Base-by-base conservation (phyloP, 2,113 vertebrate species). In the Butastur rufipennis region DNA sequence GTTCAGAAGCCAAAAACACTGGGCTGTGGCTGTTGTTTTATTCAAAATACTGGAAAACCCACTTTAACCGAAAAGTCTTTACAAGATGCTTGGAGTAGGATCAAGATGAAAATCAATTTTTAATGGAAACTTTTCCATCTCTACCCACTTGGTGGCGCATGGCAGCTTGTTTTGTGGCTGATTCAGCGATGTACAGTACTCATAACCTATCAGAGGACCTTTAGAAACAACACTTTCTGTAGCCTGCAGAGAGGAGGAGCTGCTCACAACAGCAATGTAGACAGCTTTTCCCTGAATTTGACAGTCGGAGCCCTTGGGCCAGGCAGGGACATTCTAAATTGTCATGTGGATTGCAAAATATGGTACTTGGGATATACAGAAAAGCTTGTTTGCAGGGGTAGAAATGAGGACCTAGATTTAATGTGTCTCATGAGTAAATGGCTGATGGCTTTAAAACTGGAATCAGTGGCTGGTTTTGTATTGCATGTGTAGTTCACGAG, bases 121-220 rank as follows among this genome's bases (percentile, higher is more conserved):
- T 55, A 18, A 17, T 38, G 77, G 81, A 5, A 74, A 59, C 84
- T 7, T 66, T 98, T 93, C 21, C 63, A 2, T 26, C 61, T 75
- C 2, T 65, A 4, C 84, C 98, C 98, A 97, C 98, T 20, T 88
- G 98, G 95, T 96, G 98, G 98, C 95, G 78, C 81, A 34, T 47
- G 80, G 94, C 87, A 56, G 94, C 82, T 66, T 67, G 68, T 11
- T 74, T 4, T 27, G 67, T 65, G 72, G 58, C 73, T 70, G 75
- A 2, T 58, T 9, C 53, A 17, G 36, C 50, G 45, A 50, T 47
- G 80, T 50, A 10, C 38, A 47, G 8, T 23, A 3, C 65, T 31
- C 38, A 5, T 27, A 47, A 50, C 65, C 67, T 55, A 14, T 52
- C 36, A 52, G 29, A 73, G 58, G 70, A 62, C 67, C 88, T 85